Conservation (phyloP, 2,888 invertebrate species). For the Aspidapion aeneum region DNA sequence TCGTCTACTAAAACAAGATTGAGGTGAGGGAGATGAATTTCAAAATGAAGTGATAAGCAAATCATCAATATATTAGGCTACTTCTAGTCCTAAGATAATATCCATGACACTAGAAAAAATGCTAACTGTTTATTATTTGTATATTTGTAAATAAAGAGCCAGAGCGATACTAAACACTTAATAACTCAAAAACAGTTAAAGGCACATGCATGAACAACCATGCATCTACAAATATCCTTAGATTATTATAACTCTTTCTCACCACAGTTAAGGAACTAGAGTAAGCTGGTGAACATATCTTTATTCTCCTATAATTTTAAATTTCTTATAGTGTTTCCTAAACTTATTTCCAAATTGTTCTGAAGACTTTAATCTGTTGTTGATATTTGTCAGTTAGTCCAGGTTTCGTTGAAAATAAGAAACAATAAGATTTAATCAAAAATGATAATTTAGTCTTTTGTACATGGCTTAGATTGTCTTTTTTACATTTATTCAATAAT, state of each 20-base stretch:
- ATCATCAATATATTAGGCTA: constrained; percentile 36
- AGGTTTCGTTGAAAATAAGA: constrained; percentile 7
- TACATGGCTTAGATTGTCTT: no score
- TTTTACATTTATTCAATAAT: no score
- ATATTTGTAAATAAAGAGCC: constrained; percentile 34
- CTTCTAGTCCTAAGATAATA: constrained; percentile 28
- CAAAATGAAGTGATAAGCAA: constrained; percentile 32
- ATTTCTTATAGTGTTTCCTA: constrained; percentile 12
- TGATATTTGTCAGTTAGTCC: constrained; percentile 11
- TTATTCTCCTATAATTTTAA: constrained; percentile 8
- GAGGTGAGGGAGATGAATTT: constrained; percentile 28
- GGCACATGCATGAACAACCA: constrained; percentile 15
- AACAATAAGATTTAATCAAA: not conserved
- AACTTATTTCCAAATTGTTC: constrained; percentile 6
- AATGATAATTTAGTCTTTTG: not conserved
- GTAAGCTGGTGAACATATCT: constrained; percentile 10
- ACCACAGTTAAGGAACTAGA: constrained; percentile 14
- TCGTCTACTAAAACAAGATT: constrained; percentile 24
- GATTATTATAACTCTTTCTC: constrained; percentile 13
- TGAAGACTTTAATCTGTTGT: constrained; percentile 7
- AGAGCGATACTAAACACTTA: constrained; percentile 31
- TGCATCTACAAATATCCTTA: constrained; percentile 17
- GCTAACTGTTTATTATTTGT: constrained; percentile 28
- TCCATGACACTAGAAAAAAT: constrained; percentile 24
- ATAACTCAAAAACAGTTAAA: constrained; percentile 25